phyloP scores from a whole-genome alignment of 1,140 invertebrate species.

The Apis cerana region DNA sequence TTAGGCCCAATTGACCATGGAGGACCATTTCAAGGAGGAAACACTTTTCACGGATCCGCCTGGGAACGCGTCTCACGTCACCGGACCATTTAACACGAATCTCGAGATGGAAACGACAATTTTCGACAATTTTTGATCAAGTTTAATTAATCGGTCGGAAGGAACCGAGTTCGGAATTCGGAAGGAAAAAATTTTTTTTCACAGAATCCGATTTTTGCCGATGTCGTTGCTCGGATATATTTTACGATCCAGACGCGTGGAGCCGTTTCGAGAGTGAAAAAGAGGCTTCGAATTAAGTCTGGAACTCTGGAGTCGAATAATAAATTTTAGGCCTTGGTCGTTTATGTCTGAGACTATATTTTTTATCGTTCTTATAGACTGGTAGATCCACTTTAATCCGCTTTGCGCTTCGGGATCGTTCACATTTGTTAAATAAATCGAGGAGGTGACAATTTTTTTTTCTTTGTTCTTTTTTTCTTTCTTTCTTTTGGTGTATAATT shows the following conservation, averaged over 20 bases:
- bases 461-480: too few relatives aligned
- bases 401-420: not conserved
- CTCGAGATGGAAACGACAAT: not conserved
- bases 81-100: not conserved
- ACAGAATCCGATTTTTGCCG: too few relatives aligned
- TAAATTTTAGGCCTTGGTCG: not conserved
- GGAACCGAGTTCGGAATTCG: constrained; percentile 13
- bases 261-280: not conserved
- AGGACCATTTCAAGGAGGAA: constrained; percentile 15
- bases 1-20: constrained; percentile 35
- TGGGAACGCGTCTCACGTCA: constrained; percentile 13
- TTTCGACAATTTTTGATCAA: not conserved
- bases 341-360: not conserved
- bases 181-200: not conserved
- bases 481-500: not conserved
- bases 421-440: not conserved
- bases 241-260: not conserved
- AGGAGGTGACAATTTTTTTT: not conserved
- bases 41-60: constrained; percentile 30
- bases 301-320: not conserved
- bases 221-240: not conserved
- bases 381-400: not conserved
- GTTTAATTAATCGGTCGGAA: not conserved
- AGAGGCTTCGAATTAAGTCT: not conserved
- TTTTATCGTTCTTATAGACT: not conserved